Percentiles rank a stretch among this genome's conserved stretches.
These are phyloP conservation scores for Holothuria leucospilota DNA, from an alignment of 53 echinoderm and acorn worm genomes.

Conservation along the genomic window DNA sequence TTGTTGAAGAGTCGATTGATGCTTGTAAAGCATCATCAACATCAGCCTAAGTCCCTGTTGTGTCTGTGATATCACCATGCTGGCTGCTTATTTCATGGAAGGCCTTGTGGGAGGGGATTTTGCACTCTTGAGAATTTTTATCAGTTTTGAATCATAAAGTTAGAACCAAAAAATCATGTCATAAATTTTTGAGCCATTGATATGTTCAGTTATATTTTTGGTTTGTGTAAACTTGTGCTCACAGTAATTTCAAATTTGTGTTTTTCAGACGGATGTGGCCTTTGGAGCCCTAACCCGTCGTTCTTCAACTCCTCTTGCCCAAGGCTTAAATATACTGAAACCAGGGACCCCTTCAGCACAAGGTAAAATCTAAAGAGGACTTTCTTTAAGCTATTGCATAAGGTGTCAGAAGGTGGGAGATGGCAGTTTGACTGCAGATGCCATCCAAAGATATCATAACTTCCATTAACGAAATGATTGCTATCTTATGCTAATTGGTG, in stretches of 20 bases:
- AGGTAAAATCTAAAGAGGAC: constrained; percentile 40
- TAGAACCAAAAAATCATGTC: not conserved
- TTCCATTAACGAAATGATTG: too few relatives aligned
- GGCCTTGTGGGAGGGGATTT: not conserved
- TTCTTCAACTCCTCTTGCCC: constrained; percentile 78
- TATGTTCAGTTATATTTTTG: too few relatives aligned
- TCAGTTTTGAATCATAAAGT: not conserved
- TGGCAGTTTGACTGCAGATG: too few relatives aligned
- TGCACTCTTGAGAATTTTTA: not conserved
- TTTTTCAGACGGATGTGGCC: constrained; percentile 70
- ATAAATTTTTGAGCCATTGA: not conserved
- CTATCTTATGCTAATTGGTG: too few relatives aligned
- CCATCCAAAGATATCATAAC: too few relatives aligned
- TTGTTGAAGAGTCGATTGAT: too few relatives aligned
- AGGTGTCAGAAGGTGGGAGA: too few relatives aligned
- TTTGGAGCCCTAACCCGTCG: constrained; percentile 68
- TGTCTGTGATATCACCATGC: too few relatives aligned
- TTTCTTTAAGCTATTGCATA: not conserved
- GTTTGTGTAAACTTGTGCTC: not conserved
- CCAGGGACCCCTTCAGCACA: constrained; percentile 55
- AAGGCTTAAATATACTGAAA: constrained; percentile 60
- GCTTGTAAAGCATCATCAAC: too few relatives aligned
- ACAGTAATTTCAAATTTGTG: not conserved
- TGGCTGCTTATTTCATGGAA: too few relatives aligned
- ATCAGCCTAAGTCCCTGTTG: too few relatives aligned